phyloP scores from a whole-genome alignment of 2,113 vertebrate species.

The Phainopepla nitens region DNA sequence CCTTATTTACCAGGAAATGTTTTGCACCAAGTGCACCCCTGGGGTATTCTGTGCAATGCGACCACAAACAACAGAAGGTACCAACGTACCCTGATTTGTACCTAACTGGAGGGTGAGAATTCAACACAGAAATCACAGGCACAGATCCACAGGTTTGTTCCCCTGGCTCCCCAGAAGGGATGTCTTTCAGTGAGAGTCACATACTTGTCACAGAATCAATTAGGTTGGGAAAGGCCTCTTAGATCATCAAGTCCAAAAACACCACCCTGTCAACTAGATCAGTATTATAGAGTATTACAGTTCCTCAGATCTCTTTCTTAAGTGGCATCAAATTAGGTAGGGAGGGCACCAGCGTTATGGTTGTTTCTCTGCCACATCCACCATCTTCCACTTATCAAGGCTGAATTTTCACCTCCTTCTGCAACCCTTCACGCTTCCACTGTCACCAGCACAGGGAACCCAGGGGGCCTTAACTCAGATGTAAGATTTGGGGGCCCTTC shows the following conservation, averaged over 20 bases:
- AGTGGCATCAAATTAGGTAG: background rate
- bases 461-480: background rate
- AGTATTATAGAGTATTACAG: background rate
- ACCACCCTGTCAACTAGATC: background rate
- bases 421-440: background rate
- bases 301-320: background rate
- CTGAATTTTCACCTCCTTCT: background rate
- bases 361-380: background rate
- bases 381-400: background rate
- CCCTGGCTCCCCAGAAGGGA: background rate
- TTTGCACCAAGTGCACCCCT: background rate
- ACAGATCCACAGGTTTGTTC: background rate
- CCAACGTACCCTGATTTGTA: background rate
- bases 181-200: fast-evolving
- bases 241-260: background rate
- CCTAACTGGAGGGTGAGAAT: background rate
- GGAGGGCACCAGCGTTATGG: fast-evolving
- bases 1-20: background rate
- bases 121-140: background rate
- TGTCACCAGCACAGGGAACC: background rate
- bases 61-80: background rate
- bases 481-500: background rate
- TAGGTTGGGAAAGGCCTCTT: background rate
- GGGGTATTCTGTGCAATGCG: fast-evolving
- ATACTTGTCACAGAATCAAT: background rate